Evolutionary conservation across 1,140 invertebrate species (phyloP), one percentile per base, ranked within the genome.

Genomic region (Cotesia glomerata): DNA sequence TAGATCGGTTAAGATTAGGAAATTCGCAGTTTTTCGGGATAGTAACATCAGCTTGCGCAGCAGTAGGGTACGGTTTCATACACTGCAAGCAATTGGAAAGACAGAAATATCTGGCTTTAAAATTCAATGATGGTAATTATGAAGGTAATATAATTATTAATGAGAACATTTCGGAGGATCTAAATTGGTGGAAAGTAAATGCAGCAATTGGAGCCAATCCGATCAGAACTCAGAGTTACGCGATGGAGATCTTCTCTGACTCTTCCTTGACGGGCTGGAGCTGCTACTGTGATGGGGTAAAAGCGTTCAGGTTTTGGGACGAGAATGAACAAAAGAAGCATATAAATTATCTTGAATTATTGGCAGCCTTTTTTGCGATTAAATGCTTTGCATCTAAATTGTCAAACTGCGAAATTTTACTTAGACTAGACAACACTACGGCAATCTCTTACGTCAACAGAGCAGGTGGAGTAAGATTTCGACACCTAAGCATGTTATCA

Each of bases 181-280:
- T 69, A 2, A 49, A 39, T 45, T 69, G 67, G 56, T 69, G 56
- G 56, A 59, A 45, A 36, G n/a, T 8, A 16, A 69, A 69, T 16
- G 67, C 56, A 34, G n/a, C 7, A 13, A 49, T 69, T 59, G 66
- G 68, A 5, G 13, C n/a, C 4, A 69, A 69, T 49, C 67, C 67
- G 59, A 69, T 69, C n/a, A 69, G 35, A 35, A 59, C 4, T 18
- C 26, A 63, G 8, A 49, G 66, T 13, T 75, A 64, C 49, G 14
- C 11, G 13, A 16, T 79, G 16, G 78, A 78, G 69, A 78, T 81
- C 66, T 79, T 78, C 74, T 76, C 78, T 4, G 79, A 80, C 51
- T 58, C 77, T 0, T 81, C 78, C 7, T 16, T 75, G 13, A 73
- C 78, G 7, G 79, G 78, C 13, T 82, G 80, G 78, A 77, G 76